Conservation (phyloP, 2,888 invertebrate species). For the Drosophila neotestacea region DNA sequence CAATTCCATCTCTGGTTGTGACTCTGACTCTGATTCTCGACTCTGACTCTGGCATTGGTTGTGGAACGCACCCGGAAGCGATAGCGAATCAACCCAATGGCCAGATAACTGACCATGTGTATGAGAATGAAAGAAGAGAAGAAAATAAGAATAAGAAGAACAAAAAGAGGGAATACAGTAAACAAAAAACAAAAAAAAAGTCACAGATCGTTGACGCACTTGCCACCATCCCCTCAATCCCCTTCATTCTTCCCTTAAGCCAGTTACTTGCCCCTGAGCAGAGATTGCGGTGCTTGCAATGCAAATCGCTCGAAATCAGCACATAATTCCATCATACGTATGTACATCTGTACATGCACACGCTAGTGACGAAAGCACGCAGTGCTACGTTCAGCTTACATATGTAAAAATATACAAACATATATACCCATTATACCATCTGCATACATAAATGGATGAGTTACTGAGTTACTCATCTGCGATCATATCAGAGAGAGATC, state of each 20-base stretch:
- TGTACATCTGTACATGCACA: not conserved
- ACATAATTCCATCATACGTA: constrained; percentile 1
- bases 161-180: constrained; percentile 14
- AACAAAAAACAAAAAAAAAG: constrained; percentile 13
- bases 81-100: constrained; percentile 41
- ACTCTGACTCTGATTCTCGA: not conserved
- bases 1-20: not conserved
- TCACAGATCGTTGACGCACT: constrained; percentile 38
- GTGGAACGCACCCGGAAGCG: constrained; percentile 54
- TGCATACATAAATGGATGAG: constrained; percentile 9
- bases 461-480: constrained; percentile 4
- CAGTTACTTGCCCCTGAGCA: constrained; percentile 49
- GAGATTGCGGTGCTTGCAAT: constrained; percentile 40
- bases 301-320: constrained; percentile 42
- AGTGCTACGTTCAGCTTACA: not conserved
- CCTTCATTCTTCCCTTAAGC: not conserved
- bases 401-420: constrained; percentile 10
- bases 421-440: not conserved
- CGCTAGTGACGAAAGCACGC: no score
- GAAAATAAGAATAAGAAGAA: constrained; percentile 5
- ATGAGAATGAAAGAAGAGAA: constrained; percentile 6
- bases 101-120: constrained; percentile 55
- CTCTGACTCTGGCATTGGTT: constrained; percentile 21
- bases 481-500: constrained; percentile 1
- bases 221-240: constrained; percentile 17